Percentiles rank a stretch among this genome's conserved stretches.
phyloP scores from a whole-genome alignment of 2,797 vertebrate species.

The Varecia variegata region DNA sequence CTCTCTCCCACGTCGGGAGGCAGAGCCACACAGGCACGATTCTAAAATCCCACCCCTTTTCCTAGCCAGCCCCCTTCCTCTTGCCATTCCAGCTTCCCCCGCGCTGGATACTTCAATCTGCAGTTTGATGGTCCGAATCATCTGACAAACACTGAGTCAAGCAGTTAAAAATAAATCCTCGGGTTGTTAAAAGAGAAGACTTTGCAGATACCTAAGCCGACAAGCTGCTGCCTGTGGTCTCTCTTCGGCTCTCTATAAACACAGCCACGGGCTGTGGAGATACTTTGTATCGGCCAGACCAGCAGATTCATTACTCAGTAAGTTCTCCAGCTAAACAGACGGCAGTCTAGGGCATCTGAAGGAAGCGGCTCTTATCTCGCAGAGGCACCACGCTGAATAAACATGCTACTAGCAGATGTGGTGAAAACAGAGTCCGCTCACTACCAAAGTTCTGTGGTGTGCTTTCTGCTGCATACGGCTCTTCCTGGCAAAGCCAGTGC shows the following conservation, averaged over 20 bases:
- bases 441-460: neutral
- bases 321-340: conserved; percentile 60
- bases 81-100: conserved; percentile 72
- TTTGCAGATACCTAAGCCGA: conserved; percentile 76
- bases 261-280: conserved; percentile 65
- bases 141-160: conserved; percentile 87
- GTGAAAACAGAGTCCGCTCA: neutral
- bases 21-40: conserved; percentile 66
- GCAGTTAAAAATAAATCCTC: conserved; percentile 88
- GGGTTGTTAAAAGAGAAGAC: conserved; percentile 81
- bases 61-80: conserved; percentile 73
- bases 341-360: conserved; percentile 1
- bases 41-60: conserved; percentile 80
- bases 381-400: conserved; percentile 33
- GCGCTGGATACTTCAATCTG: conserved; percentile 68
- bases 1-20: conserved; percentile 65
- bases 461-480: neutral
- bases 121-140: conserved; percentile 82
- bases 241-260: conserved; percentile 35
- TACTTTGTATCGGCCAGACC: conserved; percentile 45
- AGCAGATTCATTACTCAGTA: conserved; percentile 60
- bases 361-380: conserved; percentile 48
- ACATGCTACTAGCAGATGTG: neutral
- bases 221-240: conserved; percentile 68
- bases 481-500: neutral